Evolutionary conservation across 53 echinoderm and acorn worm genomes (phyloP), one percentile per base, ranked within the genome.

Genomic region (Holothuria leucospilota): DNA sequence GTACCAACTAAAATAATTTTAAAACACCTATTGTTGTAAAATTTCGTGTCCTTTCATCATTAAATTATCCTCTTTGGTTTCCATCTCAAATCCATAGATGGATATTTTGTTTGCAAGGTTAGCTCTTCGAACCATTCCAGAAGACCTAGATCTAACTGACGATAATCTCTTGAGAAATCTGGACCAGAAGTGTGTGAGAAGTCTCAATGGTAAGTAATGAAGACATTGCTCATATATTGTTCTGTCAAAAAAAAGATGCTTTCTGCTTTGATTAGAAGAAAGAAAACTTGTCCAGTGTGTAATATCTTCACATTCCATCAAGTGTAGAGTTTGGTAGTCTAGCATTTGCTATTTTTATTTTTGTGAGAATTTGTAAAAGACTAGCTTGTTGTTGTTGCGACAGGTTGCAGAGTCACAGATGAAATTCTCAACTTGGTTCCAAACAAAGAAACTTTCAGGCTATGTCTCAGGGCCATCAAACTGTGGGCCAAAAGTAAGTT

Each of bases 401-500:
- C 92, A 98, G 98, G 98, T 72, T 98, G 95, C 60, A 89, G 98
- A 90, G 95, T 95, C 3, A 95, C 95, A 52, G 95, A 95, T 90
- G 98, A 98, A 89, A 95, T 95, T 87, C 86, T 98, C 56, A 98
- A 98, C 86, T 90, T 98, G 78, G 98, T 95, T 51, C 95, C 98
- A 72, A 93, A 93, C 82, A 98, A 95, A 75, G 93, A 95, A 85
- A 98, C 91, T 71, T 98, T 98, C 90, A 95, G 95, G 73, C 74
- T 98, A 77, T 93, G 95, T 75, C 92, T 98, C 23, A 86, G 98
- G 69, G 93, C 93, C 26, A 95, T 98, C 82, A 98, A 98, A 88
- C 93, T 98, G 13, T 98, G 98, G 98, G 98, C 98, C 82, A 98
- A 98, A 92, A 93, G 98, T 98, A 92, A 95, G 95, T 93, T 14